These are phyloP conservation scores for Sceloporus undulatus DNA, from an alignment of 2,113 vertebrate species.

Conservation along the genomic window DNA sequence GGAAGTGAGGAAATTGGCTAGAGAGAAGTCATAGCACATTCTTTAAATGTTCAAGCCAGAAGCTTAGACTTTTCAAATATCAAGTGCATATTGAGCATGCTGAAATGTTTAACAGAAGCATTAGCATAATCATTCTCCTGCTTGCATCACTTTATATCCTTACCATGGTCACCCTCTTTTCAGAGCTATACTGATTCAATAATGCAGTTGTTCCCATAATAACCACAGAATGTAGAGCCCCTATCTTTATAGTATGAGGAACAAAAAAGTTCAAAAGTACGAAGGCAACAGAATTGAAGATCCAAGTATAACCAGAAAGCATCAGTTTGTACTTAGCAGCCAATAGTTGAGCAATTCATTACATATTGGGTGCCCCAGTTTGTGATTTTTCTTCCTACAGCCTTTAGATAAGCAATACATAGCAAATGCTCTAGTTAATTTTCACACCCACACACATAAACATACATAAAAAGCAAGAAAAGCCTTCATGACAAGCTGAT, in stretches of 20 bases:
- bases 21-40: conserved; percentile 38
- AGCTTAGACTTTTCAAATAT: conserved; percentile 25
- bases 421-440: background rate
- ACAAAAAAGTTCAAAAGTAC: background rate
- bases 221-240: background rate
- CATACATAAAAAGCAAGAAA: background rate
- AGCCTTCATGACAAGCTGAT: conserved; percentile 13
- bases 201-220: conserved; percentile 11
- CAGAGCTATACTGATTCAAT: conserved; percentile 9
- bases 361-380: background rate
- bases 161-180: background rate
- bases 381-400: background rate
- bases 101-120: conserved; percentile 33
- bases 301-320: background rate
- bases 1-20: conserved; percentile 18
- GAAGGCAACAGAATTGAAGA: background rate
- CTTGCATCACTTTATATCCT: conserved; percentile 32
- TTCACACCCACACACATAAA: background rate
- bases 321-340: background rate
- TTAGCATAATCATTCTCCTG: conserved; percentile 33
- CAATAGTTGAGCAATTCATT: background rate
- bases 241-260: conserved; percentile 4
- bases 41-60: conserved; percentile 1
- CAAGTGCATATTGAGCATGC: conserved; percentile 22
- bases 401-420: background rate